Evolutionary conservation across 2,888 invertebrate species (phyloP).

Genomic region (Lampropteryx suffumata): DNA sequence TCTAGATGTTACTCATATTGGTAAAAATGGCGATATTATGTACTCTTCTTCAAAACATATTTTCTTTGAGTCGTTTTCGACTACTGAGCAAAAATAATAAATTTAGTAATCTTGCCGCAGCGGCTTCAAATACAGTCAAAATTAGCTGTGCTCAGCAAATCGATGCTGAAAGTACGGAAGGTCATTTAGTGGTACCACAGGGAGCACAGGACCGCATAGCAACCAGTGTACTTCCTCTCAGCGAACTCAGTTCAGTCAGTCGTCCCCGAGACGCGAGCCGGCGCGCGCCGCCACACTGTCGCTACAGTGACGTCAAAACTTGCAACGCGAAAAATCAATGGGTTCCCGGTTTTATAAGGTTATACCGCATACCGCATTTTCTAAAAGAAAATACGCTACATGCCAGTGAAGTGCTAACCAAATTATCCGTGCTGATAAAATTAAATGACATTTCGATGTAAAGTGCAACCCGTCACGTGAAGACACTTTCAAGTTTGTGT

Average conservation of each 20-base stretch:
- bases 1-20: too few species aligned
- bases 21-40: too few species aligned
- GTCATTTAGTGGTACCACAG: conserved; percentile 26
- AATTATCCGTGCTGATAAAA: conserved; percentile 38
- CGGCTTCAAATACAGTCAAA: background rate
- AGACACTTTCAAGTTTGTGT: conserved; percentile 69
- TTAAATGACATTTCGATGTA: conserved; percentile 44
- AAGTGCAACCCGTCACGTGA: conserved; percentile 63
- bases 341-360: conserved; percentile 59
- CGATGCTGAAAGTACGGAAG: conserved; percentile 63
- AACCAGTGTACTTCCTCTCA: conserved; percentile 68
- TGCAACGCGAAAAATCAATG: conserved; percentile 80
- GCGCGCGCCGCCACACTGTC: conserved; percentile 74
- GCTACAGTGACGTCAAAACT: conserved; percentile 70
- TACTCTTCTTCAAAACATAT: too few species aligned
- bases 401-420: conserved; percentile 72
- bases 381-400: conserved; percentile 72
- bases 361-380: conserved; percentile 82
- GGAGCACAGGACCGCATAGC: conserved; percentile 66
- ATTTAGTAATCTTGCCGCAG: too few species aligned
- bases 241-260: conserved; percentile 55
- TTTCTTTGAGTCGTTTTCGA: too few species aligned
- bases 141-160: conserved; percentile 42
- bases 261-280: conserved; percentile 73
- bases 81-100: too few species aligned